Evolutionary conservation across 2,113 vertebrate species (phyloP).

Genomic region (Callipepla squamata): DNA sequence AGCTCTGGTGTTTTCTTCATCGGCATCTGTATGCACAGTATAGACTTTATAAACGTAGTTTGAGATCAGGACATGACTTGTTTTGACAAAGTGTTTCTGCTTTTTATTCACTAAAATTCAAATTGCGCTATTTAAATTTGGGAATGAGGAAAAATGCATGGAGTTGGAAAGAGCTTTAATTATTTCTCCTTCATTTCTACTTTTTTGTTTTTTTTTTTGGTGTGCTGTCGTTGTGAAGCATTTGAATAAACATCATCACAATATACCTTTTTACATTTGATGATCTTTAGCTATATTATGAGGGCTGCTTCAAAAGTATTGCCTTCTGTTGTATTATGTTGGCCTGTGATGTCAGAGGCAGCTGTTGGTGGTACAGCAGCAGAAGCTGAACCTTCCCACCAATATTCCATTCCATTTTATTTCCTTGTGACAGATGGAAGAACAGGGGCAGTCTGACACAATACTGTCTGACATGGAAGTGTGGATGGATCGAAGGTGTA

Average conservation of each 20-base stretch:
- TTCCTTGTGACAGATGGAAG: no score
- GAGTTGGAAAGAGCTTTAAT: constrained; percentile 55
- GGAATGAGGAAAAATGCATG: constrained; percentile 18
- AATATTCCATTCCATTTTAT: no score
- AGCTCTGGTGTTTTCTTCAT: constrained; percentile 59
- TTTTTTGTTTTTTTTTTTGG: constrained; percentile 34
- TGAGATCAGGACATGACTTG: constrained; percentile 40
- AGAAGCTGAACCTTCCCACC: no score
- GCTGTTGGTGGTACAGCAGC: no score
- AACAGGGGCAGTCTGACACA: no score
- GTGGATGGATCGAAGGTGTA: no score
- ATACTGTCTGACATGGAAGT: no score
- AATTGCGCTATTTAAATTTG: constrained; percentile 48
- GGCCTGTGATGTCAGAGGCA: no score
- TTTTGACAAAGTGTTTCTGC: constrained; percentile 43
- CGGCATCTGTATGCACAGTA: constrained; percentile 56
- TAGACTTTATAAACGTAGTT: constrained; percentile 50
- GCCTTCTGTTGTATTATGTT: no score
- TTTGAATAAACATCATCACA: constrained; percentile 22
- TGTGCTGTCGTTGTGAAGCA: constrained; percentile 4
- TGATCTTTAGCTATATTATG: background rate
- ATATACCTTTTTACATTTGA: background rate
- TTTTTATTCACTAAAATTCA: constrained; percentile 45
- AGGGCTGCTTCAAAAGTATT: no score
- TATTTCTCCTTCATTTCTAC: constrained; percentile 6